Percentiles rank a stretch among this genome's conserved stretches.
Conservation (phyloP, 2,888 invertebrate genomes). For the Netelia fuscicornis region DNA sequence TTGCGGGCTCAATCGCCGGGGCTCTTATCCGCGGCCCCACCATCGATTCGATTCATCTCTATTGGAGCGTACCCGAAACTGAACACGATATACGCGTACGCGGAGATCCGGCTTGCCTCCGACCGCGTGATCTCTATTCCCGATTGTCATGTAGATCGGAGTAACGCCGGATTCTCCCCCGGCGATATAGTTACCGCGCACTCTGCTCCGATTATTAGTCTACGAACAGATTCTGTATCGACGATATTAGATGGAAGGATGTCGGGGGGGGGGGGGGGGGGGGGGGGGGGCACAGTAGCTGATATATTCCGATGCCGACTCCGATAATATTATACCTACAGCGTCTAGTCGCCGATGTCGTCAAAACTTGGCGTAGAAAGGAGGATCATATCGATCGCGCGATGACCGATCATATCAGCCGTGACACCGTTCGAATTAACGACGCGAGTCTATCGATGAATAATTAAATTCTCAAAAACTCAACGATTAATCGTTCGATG, state of each 20-base stretch:
- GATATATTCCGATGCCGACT: too few species aligned
- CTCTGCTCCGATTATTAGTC: constrained; percentile 55
- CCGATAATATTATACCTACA: background rate
- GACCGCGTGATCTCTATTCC: constrained; percentile 40
- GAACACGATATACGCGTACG: background rate
- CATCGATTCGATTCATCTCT: constrained; percentile 51
- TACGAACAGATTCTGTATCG: constrained; percentile 31
- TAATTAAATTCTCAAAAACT: background rate
- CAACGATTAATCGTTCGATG: background rate
- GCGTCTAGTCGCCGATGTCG: background rate
- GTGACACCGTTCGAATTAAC: background rate
- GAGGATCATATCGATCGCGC: too few species aligned
- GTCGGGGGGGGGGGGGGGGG: too few species aligned
- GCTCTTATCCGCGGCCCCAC: constrained; percentile 19
- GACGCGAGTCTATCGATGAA: background rate
- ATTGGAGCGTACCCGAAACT: background rate
- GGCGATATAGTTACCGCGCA: constrained; percentile 65
- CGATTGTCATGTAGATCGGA: constrained; percentile 78
- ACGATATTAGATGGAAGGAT: too few species aligned
- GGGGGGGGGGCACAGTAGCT: too few species aligned
- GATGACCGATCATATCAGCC: background rate
- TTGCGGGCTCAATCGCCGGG: too few species aligned
- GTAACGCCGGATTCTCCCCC: constrained; percentile 68
- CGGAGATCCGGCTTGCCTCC: constrained; percentile 1
- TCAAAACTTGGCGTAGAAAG: too few species aligned